phyloP scores from a whole-genome alignment of 1,140 invertebrate species.

The Drosophila tropicalis region DNA sequence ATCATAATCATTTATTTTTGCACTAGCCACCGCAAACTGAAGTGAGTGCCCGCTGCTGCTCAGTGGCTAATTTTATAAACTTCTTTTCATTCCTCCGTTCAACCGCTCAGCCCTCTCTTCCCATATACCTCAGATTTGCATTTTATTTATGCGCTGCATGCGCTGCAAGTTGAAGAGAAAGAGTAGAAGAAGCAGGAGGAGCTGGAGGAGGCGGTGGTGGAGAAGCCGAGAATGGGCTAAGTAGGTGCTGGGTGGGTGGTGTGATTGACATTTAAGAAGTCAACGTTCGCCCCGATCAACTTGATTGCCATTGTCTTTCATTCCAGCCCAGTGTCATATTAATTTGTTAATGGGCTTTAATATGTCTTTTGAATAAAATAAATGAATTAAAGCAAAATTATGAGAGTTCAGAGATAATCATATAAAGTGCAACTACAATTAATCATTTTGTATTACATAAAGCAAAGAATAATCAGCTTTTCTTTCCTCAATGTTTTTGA shows the following conservation, averaged over 20 bases:
- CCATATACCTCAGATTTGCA: conserved; percentile 2
- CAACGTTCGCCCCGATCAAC: conserved; percentile 38
- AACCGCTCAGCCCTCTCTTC: background rate
- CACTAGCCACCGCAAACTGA: conserved; percentile 34
- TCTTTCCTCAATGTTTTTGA: no score
- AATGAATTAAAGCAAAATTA: no score
- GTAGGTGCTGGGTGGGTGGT: conserved; percentile 2
- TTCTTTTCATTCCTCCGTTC: conserved; percentile 28
- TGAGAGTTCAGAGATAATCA: no score
- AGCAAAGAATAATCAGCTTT: no score
- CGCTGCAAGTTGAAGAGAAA: background rate
- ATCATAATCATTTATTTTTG: conserved; percentile 63
- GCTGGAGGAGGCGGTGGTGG: background rate
- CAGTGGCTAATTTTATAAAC: conserved; percentile 58
- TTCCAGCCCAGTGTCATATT: background rate
- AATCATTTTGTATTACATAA: no score
- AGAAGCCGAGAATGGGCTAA: background rate
- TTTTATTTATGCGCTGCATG: conserved; percentile 14
- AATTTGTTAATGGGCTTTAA: background rate
- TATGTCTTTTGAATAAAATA: no score
- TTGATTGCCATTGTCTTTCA: conserved; percentile 11
- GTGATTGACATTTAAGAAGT: conserved; percentile 62
- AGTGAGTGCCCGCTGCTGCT: conserved; percentile 24
- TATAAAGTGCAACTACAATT: no score
- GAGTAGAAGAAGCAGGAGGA: background rate